phyloP scores from a whole-genome alignment of 2,797 vertebrate genomes.

The Siniperca obscura region DNA sequence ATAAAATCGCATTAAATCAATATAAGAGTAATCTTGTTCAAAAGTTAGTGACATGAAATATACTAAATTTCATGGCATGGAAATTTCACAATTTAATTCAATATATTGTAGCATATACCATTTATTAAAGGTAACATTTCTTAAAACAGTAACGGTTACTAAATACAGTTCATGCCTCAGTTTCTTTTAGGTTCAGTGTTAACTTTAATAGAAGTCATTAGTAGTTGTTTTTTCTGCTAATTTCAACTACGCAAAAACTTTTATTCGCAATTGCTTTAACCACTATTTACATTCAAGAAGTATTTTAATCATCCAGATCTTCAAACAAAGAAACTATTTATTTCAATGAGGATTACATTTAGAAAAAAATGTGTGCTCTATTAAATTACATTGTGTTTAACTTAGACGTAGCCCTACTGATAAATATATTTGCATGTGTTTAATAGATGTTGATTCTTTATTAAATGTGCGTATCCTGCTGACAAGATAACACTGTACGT shows the following conservation, averaged over 20 bases:
- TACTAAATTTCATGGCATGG: background rate
- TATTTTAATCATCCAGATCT: background rate
- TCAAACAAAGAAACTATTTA: background rate
- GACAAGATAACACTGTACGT: background rate
- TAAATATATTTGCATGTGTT: background rate
- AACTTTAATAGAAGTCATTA: background rate
- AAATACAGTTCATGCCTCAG: background rate
- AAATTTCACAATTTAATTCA: background rate
- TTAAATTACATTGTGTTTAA: background rate
- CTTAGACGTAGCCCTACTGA: too few species aligned
- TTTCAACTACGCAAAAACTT: background rate
- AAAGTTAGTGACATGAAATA: background rate
- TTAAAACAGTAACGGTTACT: background rate
- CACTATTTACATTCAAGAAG: background rate
- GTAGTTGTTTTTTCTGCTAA: background rate
- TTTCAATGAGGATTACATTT: background rate
- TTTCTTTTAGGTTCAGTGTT: background rate
- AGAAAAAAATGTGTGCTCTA: background rate
- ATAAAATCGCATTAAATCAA: background rate
- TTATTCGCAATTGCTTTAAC: background rate
- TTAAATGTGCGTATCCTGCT: background rate
- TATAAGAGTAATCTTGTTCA: background rate
- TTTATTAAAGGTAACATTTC: background rate
- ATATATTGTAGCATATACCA: background rate
- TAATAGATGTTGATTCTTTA: background rate